These are phyloP conservation scores for Pemphredon lugubris DNA, from an alignment of 2,888 invertebrate genomes.

Conservation along the genomic window DNA sequence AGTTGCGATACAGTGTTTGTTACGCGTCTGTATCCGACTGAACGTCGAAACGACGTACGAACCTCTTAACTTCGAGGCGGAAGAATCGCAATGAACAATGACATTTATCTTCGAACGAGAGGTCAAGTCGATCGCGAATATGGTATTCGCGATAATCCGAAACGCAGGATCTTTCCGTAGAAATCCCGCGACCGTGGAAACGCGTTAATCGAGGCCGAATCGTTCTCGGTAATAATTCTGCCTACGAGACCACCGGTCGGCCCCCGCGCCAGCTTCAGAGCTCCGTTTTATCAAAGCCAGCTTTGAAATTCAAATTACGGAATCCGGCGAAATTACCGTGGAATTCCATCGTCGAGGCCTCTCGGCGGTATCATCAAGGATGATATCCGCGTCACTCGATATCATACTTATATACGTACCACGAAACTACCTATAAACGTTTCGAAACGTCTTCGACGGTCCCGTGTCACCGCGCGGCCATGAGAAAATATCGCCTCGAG, in stretches of 20 bases:
- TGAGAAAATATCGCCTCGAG: conserved; percentile 12
- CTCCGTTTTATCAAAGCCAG: background rate
- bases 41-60: no score
- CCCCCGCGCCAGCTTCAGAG: no score
- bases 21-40: no score
- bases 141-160: conserved; percentile 45
- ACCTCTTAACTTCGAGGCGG: no score
- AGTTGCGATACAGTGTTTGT: no score
- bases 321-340: background rate
- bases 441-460: background rate
- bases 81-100: conserved; percentile 4
- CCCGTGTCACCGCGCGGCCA: background rate
- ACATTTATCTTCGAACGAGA: conserved; percentile 39
- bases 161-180: no score
- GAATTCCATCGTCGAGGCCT: background rate
- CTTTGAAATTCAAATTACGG: conserved; percentile 32
- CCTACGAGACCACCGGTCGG: no score
- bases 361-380: background rate
- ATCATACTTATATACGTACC: no score
- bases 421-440: background rate
- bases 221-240: no score
- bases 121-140: conserved; percentile 31
- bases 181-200: conserved; percentile 14
- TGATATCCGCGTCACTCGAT: background rate
- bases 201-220: conserved; percentile 1